Evolutionary conservation across 2,888 invertebrate genomes (phyloP), one percentile per base, ranked within the genome.

Genomic region (Himalopsyche kuldschensis): DNA sequence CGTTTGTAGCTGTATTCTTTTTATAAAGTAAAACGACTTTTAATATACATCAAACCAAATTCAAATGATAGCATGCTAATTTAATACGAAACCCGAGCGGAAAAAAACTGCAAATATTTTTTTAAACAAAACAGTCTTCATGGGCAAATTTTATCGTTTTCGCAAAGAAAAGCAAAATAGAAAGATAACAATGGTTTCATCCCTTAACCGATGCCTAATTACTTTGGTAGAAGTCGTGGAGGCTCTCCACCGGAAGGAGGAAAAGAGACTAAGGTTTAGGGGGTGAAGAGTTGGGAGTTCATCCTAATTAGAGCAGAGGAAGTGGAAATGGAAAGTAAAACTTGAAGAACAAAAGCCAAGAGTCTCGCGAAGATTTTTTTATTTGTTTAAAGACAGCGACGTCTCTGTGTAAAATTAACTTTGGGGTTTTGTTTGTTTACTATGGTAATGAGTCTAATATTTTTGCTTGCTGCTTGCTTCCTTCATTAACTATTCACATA

Each of bases 131-230:
- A 79, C 79, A 79, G 31, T 35, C 77, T 35, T 32, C 41, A 32
- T 75, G 77, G 55, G 6, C 8, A 35, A 77, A 77, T 77, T 35
- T 77, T 77, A 77, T 77, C 35, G 77, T 41, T 41, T 31, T 11
- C 46, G 78, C 27, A 77, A 47, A 75, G 75, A 80, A 83, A 55
- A 80, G 55, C 80, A 80, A 46, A 83, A 81, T 84, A 78, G 84
- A 78, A 63, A 78, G 84, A 84, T 84, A 84, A 84, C 84, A 84
- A 84, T 81, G 81, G 84, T 81, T 81, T 84, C 84, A 63, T 84
- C 75, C 75, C 75, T 84, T 84, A 84, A 81, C 84, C 84, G 78
- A 78, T 84, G 84, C 55, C 84, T 84, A 84, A 84, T 84, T 84
- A 84, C 84, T 84, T 55, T 78, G 84, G 46, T 48, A 35, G 78